Conservation (phyloP, 2,797 vertebrate genomes). For the Spea hammondii region DNA sequence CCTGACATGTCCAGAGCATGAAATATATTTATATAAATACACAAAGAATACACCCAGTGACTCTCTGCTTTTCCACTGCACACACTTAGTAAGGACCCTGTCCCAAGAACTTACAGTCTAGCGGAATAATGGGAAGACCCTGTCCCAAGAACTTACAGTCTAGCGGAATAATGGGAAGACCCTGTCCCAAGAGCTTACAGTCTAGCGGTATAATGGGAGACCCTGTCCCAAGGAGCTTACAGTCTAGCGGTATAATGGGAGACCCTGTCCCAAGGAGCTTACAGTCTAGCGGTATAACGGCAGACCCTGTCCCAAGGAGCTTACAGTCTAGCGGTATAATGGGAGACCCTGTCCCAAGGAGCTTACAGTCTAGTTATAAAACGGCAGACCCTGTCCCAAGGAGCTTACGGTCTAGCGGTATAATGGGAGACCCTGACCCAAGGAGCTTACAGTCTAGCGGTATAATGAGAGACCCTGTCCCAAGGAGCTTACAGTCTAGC, state of each 20-base stretch:
- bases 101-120: not conserved
- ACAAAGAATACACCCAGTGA: not conserved
- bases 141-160: no score
- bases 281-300: no score
- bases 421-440: not conserved
- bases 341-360: not conserved
- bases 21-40: not conserved
- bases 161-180: not conserved
- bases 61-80: no score
- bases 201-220: conserved; percentile 6
- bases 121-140: not conserved
- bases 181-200: no score
- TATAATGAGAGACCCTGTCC: not conserved
- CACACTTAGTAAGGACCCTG: not conserved
- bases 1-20: conserved; percentile 16
- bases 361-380: no score
- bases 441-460: no score
- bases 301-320: conserved; percentile 1
- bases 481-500: not conserved
- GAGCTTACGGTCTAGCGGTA: not conserved
- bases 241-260: no score
- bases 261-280: no score
- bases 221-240: no score
- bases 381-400: no score
- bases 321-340: conserved; percentile 6